Conservation (phyloP, 2,113 vertebrate species). For the Saccopteryx leptura region DNA sequence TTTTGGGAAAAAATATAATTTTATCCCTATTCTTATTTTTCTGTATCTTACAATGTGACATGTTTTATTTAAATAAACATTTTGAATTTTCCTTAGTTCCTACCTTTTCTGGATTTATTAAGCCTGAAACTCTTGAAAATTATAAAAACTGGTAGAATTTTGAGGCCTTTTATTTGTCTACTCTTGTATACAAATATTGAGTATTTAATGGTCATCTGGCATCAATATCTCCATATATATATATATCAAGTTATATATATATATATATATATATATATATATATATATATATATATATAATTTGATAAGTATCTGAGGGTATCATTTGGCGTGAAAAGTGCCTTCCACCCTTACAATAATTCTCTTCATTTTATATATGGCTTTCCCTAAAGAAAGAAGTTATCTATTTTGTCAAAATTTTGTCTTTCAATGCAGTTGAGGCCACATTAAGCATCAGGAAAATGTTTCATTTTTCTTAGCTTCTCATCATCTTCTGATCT, state of each 20-base stretch:
- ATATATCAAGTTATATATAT: background rate
- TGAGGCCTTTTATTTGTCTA: background rate
- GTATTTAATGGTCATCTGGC: background rate
- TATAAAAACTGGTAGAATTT: conserved; percentile 60
- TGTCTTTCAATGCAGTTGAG: conserved; percentile 47
- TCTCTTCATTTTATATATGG: conserved; percentile 56
- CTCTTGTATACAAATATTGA: conserved; percentile 33
- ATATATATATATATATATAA: background rate
- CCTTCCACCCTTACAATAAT: conserved; percentile 45
- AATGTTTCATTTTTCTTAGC: conserved; percentile 27
- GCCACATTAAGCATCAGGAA: conserved; percentile 32
- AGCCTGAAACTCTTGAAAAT: background rate
- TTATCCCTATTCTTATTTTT: conserved; percentile 57
- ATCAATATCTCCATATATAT: background rate
- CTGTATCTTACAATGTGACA: background rate
- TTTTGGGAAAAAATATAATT: conserved; percentile 48
- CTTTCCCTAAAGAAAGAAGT: conserved; percentile 54
- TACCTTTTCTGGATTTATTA: conserved; percentile 57
- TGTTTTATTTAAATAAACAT: conserved; percentile 47
- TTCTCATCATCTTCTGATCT: conserved; percentile 49
- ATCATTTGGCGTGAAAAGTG: conserved; percentile 54
- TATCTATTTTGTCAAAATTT: conserved; percentile 66
- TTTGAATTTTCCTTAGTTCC: conserved; percentile 59
- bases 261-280: background rate
- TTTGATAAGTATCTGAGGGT: conserved; percentile 2